Base-by-base conservation (phyloP, 2,113 vertebrate genomes). In the Micromys minutus region DNA sequence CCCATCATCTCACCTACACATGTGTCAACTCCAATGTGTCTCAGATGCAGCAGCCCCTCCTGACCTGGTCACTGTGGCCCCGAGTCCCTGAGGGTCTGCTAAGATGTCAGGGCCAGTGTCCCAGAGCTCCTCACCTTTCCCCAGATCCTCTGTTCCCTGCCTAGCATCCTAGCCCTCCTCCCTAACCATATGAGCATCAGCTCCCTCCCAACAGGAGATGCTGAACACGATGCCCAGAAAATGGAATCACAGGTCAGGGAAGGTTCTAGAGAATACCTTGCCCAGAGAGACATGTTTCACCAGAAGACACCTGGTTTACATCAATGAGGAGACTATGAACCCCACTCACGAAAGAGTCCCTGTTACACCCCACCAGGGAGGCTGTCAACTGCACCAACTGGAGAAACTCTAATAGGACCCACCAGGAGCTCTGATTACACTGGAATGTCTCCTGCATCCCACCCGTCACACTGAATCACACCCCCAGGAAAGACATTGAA, bases 91-190 rank as follows among this genome's bases (percentile, higher is more conserved):
- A n/a, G 4, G 1, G 36, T 45, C 55, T 10, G 55, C 39, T 55
- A 36, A 11, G 29, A 47, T 34, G 31, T 4, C 84, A 5, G 42
- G 24, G 39, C 6, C 52, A 2, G 52, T 26, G 61, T 10, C 31
- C 4, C 6, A 7, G 24, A 47, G 4, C 42, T 3, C 42, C 34
- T 36, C 3, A 0, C 7, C 7, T 36, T 7, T 0, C 0, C 22
- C 84, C 5, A 3, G 1, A 10, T 45, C 75, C 63, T 45, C 80
- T 63, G 50, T 50, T 90, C 81, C 26, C 0, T 16, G 17, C 59
- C 2, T 21, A 69, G 72, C 7, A 5, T 24, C 61, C 86, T 39
- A 7, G 21, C 17, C 42, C 57, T 63, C 61, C 50, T 74, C 31
- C 42, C 4, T 26, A n/a, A 59, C 52, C 47, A 13, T 7, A 34